Percentiles rank a stretch among this genome's conserved stretches.
phyloP scores from a whole-genome alignment of 1,140 invertebrate species.

The Leptonema lineaticorne region DNA sequence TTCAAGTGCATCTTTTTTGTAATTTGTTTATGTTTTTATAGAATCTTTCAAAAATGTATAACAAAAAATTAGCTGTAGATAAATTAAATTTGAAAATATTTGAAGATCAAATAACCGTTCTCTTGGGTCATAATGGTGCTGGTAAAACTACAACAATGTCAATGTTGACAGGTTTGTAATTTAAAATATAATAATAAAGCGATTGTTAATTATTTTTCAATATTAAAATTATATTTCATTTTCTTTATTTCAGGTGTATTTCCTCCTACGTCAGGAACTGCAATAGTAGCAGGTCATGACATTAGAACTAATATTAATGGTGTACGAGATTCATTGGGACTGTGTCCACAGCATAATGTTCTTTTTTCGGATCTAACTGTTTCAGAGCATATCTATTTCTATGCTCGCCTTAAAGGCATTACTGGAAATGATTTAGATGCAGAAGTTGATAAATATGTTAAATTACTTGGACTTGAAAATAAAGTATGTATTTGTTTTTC shows the following conservation, averaged over 20 bases:
- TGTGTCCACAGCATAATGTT: conserved; percentile 95
- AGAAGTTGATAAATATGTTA: conserved; percentile 63
- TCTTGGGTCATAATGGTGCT: conserved; percentile 71
- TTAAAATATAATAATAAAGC: neutral
- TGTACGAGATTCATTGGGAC: conserved; percentile 71
- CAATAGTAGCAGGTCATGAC: conserved; percentile 69
- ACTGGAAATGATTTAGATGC: conserved; percentile 51
- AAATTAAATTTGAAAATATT: conserved; percentile 71
- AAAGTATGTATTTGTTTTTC: conserved; percentile 47
- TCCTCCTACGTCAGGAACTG: conserved; percentile 69
- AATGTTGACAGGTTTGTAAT: conserved; percentile 68
- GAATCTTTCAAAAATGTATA: conserved; percentile 56
- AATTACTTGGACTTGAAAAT: conserved; percentile 66
- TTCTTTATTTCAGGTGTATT: conserved; percentile 63
- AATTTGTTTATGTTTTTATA: conserved; percentile 41
- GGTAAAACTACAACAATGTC: conserved; percentile 65
- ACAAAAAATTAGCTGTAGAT: conserved; percentile 63
- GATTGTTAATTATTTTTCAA: neutral
- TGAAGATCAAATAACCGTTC: conserved; percentile 65
- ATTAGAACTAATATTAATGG: conserved; percentile 57
- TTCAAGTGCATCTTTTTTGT: neutral
- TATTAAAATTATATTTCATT: neutral
- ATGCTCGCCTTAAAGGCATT: conserved; percentile 75
- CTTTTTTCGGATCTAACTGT: conserved; percentile 90
- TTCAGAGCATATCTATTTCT: conserved; percentile 86